These are phyloP conservation scores for Megaceryle alcyon DNA, from an alignment of 2,797 vertebrate species.

Conservation along the genomic window DNA sequence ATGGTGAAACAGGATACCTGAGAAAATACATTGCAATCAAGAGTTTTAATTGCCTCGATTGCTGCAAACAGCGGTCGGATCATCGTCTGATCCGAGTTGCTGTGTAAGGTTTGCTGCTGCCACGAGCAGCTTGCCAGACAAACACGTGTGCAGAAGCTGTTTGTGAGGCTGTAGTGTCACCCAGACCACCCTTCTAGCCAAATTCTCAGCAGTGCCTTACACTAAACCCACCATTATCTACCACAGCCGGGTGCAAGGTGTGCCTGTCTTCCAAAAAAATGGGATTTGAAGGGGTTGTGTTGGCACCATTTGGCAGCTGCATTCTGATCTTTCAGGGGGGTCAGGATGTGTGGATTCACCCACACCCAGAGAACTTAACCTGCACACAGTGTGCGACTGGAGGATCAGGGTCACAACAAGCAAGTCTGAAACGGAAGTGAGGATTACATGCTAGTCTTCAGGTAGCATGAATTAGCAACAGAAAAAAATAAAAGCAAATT, in stretches of 20 bases:
- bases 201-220: neutral
- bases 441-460: neutral
- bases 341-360: neutral
- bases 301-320: neutral
- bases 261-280: neutral
- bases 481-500: neutral
- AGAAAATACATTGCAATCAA: neutral
- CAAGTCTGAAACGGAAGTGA: neutral
- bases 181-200: neutral
- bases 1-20: slow-evolving; percentile 8
- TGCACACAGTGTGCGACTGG: accelerated
- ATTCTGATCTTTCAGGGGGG: neutral
- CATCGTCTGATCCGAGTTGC: neutral
- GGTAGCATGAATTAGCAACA: neutral
- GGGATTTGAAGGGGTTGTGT: neutral
- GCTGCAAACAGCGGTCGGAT: neutral
- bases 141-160: neutral
- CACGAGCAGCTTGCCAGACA: neutral
- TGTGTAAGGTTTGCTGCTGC: neutral
- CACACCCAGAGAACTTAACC: neutral
- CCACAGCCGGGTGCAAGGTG: neutral
- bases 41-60: neutral
- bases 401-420: neutral
- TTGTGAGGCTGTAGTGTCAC: neutral
- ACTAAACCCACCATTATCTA: neutral